Evolutionary conservation across 2,113 vertebrate species (phyloP).

Genomic region (Haemorhous mexicanus): DNA sequence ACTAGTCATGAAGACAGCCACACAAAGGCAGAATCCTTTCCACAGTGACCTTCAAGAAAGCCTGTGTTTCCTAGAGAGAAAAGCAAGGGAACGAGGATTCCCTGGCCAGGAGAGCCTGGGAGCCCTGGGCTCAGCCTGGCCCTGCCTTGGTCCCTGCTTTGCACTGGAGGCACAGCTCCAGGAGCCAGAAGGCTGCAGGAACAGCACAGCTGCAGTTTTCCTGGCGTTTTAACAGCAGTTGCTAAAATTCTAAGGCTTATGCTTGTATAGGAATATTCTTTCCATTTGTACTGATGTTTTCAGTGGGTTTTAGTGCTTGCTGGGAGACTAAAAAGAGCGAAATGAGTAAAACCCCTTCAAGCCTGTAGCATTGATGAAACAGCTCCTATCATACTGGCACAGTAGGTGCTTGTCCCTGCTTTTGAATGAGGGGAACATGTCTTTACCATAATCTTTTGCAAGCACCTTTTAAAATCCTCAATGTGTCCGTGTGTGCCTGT

Average conservation of each 20-base stretch:
- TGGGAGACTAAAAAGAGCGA: background rate
- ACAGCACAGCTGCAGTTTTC: background rate
- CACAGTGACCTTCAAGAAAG: background rate
- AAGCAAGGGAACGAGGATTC: rapidly evolving
- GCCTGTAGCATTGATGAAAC: background rate
- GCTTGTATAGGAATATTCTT: background rate
- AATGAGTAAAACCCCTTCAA: background rate
- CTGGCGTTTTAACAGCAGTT: background rate
- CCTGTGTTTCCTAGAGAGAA: background rate
- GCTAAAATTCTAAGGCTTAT: background rate
- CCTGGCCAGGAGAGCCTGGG: background rate
- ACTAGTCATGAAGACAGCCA: background rate
- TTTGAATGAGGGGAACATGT: background rate
- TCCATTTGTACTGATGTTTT: background rate
- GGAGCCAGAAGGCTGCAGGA: background rate
- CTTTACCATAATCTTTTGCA: background rate
- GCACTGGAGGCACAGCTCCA: rapidly evolving
- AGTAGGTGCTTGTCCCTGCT: background rate
- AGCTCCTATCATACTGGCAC: background rate
- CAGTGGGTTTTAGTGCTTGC: background rate
- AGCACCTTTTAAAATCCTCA: background rate
- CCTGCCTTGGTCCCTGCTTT: rapidly evolving
- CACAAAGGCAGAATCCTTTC: background rate
- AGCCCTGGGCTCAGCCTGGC: background rate
- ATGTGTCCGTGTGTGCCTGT: rapidly evolving